Base-by-base conservation (phyloP, 2,113 vertebrate species). In the Notothenia coriiceps region DNA sequence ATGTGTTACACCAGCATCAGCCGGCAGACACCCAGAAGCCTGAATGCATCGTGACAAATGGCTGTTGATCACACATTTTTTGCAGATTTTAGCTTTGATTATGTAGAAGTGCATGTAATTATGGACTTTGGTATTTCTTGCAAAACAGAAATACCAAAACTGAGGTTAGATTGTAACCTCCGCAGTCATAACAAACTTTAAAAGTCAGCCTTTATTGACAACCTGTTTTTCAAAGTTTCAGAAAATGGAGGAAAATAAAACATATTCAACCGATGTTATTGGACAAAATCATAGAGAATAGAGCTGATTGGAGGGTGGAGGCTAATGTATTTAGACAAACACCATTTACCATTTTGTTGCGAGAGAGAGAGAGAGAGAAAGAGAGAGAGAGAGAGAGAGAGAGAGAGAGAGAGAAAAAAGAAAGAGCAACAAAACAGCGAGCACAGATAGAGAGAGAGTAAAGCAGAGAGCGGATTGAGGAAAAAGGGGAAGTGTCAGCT, bases 281-380 rank as follows among this genome's bases (percentile, higher is more conserved):
- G 20, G 17, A 20, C 46, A 54, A 82, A 79, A 79, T n/a, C 6
- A 35, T 12, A 7, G n/a, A 77, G 44, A 73, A 50, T 9, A 22
- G 60, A 77, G 35, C 29, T 2, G 13, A 71, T 3, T 2, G 5
- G 62, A 57, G 51, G 18, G 64, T 67, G 5, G 62, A 57, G 51
- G 18, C 68, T 67, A 68, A 84, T 77, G 47, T 59, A 78, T 70
- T 52, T 51, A 68, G 40, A 83, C 61, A 80, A 78, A 83, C 69
- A 69, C 10, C 2, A 80, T 76, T 82, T 82, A 55, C 10, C 15
- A 17, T n/a, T 73, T 51, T 8, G 8, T 17, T 57, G 55, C 11
- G 56, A 75, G 33, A 29, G 52, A 56, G 51, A 60, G 66, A 55
- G 54, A 54, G 52, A 54, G 29, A 35, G 44, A 64, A 54, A 77